Percentiles rank a stretch among this genome's conserved stretches.
phyloP scores from a whole-genome alignment of 2,797 vertebrate genomes.

The Gephyroberyx darwinii region DNA sequence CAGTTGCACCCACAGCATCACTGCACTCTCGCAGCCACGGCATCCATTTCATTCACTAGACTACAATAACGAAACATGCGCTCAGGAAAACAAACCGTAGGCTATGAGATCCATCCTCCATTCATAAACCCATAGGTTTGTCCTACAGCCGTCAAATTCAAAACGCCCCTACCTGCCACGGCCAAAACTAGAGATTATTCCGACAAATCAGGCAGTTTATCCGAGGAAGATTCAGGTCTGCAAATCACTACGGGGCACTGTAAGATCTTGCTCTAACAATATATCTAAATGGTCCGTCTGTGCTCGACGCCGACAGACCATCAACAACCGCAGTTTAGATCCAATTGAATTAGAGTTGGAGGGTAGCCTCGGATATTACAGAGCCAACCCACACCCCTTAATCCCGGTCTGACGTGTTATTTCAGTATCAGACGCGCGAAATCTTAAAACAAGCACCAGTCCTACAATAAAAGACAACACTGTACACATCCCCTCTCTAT shows the following conservation, averaged over 20 bases:
- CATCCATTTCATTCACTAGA: slow-evolving; percentile 55
- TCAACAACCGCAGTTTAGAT: slow-evolving; percentile 55
- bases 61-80: slow-evolving; percentile 33
- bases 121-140: slow-evolving; percentile 12
- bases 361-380: slow-evolving; percentile 56
- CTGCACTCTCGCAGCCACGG: slow-evolving; percentile 45
- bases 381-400: slow-evolving; percentile 73
- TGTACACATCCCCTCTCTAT: too few species aligned
- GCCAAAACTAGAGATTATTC: slow-evolving; percentile 20
- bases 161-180: slow-evolving; percentile 9
- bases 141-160: slow-evolving; percentile 13
- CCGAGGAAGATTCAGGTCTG: slow-evolving; percentile 17
- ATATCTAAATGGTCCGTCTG: slow-evolving; percentile 16
- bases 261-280: slow-evolving; percentile 26
- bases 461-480: too few species aligned
- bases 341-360: slow-evolving; percentile 62
- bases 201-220: neutral
- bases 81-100: slow-evolving; percentile 11
- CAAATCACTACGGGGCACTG: slow-evolving; percentile 17
- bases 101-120: slow-evolving; percentile 18
- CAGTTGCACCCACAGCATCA: slow-evolving; percentile 41
- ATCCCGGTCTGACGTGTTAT: slow-evolving; percentile 72
- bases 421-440: slow-evolving; percentile 39
- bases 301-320: slow-evolving; percentile 47
- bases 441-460: slow-evolving; percentile 46